Percentiles rank a stretch among this genome's conserved stretches.
These are phyloP conservation scores for Chaenogobius annularis DNA, from an alignment of 2,113 vertebrate species.

Conservation along the genomic window DNA sequence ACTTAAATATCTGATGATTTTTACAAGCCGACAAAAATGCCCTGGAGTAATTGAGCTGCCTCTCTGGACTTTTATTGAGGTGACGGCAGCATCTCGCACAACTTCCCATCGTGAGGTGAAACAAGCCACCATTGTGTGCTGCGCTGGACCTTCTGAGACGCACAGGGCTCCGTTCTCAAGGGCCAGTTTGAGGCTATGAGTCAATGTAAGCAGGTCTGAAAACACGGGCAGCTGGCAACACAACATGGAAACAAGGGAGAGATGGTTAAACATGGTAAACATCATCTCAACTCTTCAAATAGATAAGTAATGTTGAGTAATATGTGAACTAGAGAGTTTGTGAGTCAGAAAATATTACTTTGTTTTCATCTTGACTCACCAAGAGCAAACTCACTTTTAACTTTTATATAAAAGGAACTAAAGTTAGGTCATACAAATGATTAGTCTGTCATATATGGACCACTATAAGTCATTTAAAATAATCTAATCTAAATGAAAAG, in stretches of 20 bases:
- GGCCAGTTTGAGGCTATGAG: constrained; percentile 24
- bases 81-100: constrained; percentile 69
- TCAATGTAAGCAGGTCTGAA: constrained; percentile 50
- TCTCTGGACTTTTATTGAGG: constrained; percentile 65
- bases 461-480: too few species aligned
- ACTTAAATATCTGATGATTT: constrained; percentile 72
- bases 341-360: background rate
- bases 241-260: constrained; percentile 31
- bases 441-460: too few species aligned
- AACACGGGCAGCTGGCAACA: constrained; percentile 31
- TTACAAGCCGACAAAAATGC: constrained; percentile 70
- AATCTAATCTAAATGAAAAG: too few species aligned
- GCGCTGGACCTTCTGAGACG: constrained; percentile 21
- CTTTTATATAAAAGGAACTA: background rate
- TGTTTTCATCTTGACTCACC: constrained; percentile 1
- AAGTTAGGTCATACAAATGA: background rate
- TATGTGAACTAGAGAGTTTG: background rate
- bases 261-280: constrained; percentile 22
- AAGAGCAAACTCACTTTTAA: background rate
- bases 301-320: background rate
- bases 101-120: constrained; percentile 50
- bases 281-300: background rate
- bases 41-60: constrained; percentile 50
- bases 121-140: constrained; percentile 66
- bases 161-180: constrained; percentile 30